Evolutionary conservation across 2,797 vertebrate species (phyloP).

Genomic region (Hyperoplus lanceolatus): DNA sequence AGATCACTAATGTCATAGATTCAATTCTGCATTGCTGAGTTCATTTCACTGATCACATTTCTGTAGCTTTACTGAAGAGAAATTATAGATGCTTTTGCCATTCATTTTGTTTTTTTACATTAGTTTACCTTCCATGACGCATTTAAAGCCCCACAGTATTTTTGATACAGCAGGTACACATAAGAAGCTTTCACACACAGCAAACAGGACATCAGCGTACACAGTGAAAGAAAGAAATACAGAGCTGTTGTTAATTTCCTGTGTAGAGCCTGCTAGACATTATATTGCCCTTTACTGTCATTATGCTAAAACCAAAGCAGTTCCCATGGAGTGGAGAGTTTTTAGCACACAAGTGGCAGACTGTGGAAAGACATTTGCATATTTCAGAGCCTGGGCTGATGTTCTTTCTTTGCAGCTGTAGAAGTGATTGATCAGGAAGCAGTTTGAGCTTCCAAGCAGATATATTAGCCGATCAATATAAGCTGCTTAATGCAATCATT

Average conservation of each 20-base stretch:
- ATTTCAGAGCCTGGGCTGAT: constrained; percentile 28
- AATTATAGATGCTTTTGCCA: neutral
- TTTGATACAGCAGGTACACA: neutral
- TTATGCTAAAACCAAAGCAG: constrained; percentile 18
- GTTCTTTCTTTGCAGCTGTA: constrained; percentile 31
- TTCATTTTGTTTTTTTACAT: neutral
- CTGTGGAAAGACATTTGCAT: constrained; percentile 44
- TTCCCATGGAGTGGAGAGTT: constrained; percentile 9
- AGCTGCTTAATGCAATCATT: constrained; percentile 35
- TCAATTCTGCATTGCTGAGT: neutral
- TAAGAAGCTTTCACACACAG: neutral
- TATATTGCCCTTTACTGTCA: constrained; percentile 8
- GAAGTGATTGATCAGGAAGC: constrained; percentile 8
- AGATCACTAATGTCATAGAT: neutral
- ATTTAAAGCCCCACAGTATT: neutral
- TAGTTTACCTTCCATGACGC: neutral
- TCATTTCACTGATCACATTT: neutral
- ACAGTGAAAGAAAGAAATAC: neutral
- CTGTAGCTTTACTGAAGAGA: neutral
- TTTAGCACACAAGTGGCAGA: constrained; percentile 23
- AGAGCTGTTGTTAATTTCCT: neutral
- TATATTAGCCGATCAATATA: constrained; percentile 49
- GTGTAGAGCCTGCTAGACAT: neutral
- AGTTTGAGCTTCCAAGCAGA: constrained; percentile 15
- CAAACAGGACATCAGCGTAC: neutral